Base-by-base conservation (phyloP, 2,888 invertebrate species). In the Pammene fasciana region DNA sequence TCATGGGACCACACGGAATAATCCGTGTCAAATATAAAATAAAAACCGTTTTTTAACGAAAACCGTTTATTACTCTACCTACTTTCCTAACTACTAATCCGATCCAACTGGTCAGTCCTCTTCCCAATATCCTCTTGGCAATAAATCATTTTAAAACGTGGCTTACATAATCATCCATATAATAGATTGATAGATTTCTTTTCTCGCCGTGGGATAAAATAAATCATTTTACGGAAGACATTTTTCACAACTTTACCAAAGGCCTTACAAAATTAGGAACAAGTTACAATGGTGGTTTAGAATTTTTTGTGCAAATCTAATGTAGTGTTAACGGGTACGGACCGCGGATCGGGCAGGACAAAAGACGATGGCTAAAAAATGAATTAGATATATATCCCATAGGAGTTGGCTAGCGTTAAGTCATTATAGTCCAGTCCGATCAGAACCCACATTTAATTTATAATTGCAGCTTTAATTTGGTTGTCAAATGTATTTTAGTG, bases 311-410 rank as follows among this genome's bases (percentile, higher is more conserved):
- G 68, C 43, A 54, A 64, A 59, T 65, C 61, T 68, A 71, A 71
- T 71, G 71, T 71, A 71, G 60, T 71, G 71, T 68, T 60, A 71
- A 71, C 64, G 57, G n/a, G 52, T 68, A 41, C 70, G 70, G 65
- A 13, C 10, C 0, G 34, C 45, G 34, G 16, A 45, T 43, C 64
- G 11, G 11, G 26, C 38, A 59, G 70, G 68, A 70, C 45, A 68
- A 65, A 45, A 43, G 57, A 52, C 14, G 48, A 46, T 54, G 3
- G 5, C 16, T 14, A 68, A 57, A n/a, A 50, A 41, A 45, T 43
- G 48, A 54, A 68, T 38, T 59, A 45, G n/a, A n/a, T n/a, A 38
- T 9, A 38, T 38, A 38, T 38, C 26, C 2, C 26, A 4, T 26
- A 26, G 4, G 4, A 26, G 26, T 26, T 4, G 26, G 2, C 26